Conservation (phyloP, 2,888 invertebrate species). For the Ormyrus rosae region DNA sequence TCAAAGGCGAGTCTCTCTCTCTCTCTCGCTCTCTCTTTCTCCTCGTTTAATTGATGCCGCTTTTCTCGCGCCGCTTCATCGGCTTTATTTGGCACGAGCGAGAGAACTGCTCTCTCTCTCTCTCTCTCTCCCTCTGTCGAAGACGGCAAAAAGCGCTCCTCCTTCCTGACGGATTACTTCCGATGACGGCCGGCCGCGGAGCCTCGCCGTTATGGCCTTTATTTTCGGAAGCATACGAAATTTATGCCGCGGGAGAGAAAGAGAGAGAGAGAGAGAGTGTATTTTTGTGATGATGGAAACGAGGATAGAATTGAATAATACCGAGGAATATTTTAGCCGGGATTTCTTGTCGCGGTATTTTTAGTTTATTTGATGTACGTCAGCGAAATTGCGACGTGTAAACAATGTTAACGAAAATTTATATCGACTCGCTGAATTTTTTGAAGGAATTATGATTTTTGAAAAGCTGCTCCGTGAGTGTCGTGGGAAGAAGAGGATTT, state of each 20-base stretch:
- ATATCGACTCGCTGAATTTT: background rate
- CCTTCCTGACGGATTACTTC: slow-evolving; percentile 53
- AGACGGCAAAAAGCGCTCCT: slow-evolving; percentile 38
- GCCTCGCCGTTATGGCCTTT: slow-evolving; percentile 39
- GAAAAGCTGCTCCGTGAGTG: too few species aligned
- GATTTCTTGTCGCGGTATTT: slow-evolving; percentile 8
- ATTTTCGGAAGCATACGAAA: slow-evolving; percentile 43
- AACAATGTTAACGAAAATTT: background rate
- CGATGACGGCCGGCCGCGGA: slow-evolving; percentile 43
- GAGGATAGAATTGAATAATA: slow-evolving; percentile 11
- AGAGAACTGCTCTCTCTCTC: background rate
- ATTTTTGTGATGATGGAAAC: slow-evolving; percentile 4
- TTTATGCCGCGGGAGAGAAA: slow-evolving; percentile 31
- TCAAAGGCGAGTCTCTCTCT: slow-evolving; percentile 58
- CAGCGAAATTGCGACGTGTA: background rate
- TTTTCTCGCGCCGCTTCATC: slow-evolving; percentile 33
- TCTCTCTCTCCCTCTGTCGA: slow-evolving; percentile 8
- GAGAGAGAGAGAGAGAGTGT: background rate
- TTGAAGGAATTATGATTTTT: background rate
- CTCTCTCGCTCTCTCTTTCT: slow-evolving; percentile 19
- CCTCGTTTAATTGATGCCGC: slow-evolving; percentile 34
- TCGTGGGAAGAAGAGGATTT: too few species aligned
- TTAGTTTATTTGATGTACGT: slow-evolving; percentile 16
- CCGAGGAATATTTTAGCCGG: background rate
- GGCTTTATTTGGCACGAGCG: slow-evolving; percentile 35